Conservation (phyloP, 2,113 vertebrate genomes). For the Columba janthina region DNA sequence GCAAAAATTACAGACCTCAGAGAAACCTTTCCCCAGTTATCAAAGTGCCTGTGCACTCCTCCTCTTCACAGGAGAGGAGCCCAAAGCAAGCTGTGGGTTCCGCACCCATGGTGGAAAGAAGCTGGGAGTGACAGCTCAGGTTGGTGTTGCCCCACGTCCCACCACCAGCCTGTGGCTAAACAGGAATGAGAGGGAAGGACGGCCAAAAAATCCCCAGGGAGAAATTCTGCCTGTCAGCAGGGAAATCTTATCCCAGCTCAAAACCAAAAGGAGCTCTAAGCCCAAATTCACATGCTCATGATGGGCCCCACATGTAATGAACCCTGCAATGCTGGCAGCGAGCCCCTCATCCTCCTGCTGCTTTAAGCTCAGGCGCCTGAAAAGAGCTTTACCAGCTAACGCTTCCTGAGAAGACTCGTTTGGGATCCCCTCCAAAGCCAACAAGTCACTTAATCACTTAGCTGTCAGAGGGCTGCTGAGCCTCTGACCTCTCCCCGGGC, state of each 20-base stretch:
- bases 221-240: background rate
- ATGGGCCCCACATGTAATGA: background rate
- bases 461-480: background rate
- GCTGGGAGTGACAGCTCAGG: background rate
- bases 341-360: background rate
- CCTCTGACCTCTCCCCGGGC: background rate
- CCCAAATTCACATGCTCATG: background rate
- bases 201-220: background rate
- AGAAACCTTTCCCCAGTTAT: background rate
- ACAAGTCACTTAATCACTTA: background rate
- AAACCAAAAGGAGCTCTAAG: background rate
- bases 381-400: background rate
- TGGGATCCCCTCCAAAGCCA: background rate
- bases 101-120: background rate
- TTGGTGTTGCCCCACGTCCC: background rate
- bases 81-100: background rate
- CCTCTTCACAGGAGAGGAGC: background rate
- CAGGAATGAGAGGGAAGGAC: background rate
- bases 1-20: background rate
- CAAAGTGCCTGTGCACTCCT: background rate
- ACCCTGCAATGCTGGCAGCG: accelerated
- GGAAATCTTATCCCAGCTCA: background rate
- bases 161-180: background rate
- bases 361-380: background rate
- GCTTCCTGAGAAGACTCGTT: background rate